A percentile compares a stretch with the other conserved stretches of the same genome.
These are phyloP conservation scores for Cerastoderma edule DNA, from an alignment of 2,888 invertebrate genomes.

Conservation along the genomic window DNA sequence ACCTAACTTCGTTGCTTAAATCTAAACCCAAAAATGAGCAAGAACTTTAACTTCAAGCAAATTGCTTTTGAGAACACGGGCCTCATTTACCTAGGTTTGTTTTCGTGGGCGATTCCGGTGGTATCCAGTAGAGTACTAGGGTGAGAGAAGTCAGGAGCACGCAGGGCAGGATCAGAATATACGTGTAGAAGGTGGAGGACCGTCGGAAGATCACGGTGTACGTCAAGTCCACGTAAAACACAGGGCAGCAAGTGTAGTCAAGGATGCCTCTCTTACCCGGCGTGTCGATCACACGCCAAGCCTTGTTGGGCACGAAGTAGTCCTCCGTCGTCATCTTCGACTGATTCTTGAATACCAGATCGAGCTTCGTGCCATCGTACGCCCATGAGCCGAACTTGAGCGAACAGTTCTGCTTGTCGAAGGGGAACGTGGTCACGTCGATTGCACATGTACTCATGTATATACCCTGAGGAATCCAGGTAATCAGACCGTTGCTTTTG, in stretches of 20 bases:
- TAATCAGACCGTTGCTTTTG: slow-evolving; percentile 70
- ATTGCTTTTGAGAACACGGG: too few species aligned
- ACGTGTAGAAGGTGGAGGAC: slow-evolving; percentile 81
- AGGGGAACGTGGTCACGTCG: slow-evolving; percentile 83
- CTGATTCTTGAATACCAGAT: slow-evolving; percentile 68
- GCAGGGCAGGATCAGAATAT: slow-evolving; percentile 83
- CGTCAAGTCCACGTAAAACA: slow-evolving; percentile 80
- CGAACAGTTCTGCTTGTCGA: slow-evolving; percentile 81
- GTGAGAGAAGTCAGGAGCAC: slow-evolving; percentile 83
- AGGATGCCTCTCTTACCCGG: slow-evolving; percentile 75
- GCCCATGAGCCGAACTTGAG: slow-evolving; percentile 84
- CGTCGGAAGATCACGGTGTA: slow-evolving; percentile 78
- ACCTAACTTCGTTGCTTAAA: too few species aligned
- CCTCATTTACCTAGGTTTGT: slow-evolving; percentile 83
- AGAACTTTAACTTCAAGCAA: too few species aligned
- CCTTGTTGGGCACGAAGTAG: slow-evolving; percentile 82
- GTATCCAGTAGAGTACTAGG: slow-evolving; percentile 84
- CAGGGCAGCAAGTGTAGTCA: slow-evolving; percentile 78
- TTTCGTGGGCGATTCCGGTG: slow-evolving; percentile 84
- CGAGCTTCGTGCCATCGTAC: slow-evolving; percentile 79
- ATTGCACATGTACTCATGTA: slow-evolving; percentile 82
- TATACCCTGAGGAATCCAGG: slow-evolving; percentile 80
- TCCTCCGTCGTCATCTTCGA: slow-evolving; percentile 66
- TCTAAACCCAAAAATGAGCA: too few species aligned
- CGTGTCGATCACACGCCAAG: slow-evolving; percentile 81